These are phyloP conservation scores for Anolis apletophallus DNA, from an alignment of 2,797 vertebrate species.

Conservation along the genomic window DNA sequence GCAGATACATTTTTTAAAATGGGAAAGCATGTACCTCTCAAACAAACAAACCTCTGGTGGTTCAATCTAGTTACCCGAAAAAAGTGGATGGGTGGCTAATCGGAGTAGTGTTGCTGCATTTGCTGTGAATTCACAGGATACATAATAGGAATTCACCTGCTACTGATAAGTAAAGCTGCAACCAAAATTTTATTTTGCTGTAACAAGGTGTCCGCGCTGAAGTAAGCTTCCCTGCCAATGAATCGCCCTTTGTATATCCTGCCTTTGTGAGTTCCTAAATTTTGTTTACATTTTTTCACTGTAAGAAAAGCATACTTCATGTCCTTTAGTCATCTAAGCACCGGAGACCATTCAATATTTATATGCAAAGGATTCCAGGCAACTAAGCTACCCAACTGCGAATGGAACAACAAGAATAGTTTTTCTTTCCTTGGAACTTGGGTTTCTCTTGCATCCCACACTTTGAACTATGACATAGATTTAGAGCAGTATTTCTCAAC, in stretches of 20 bases:
- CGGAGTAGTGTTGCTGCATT: not conserved
- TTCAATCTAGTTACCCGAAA: not conserved
- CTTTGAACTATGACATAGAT: not conserved
- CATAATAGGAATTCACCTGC: not conserved
- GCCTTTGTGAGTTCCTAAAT: not conserved
- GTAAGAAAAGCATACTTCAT: not conserved
- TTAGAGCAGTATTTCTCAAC: too few species aligned
- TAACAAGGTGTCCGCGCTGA: not conserved
- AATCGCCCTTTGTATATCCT: not conserved
- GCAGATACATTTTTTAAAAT: not conserved
- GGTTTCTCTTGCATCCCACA: accelerated
- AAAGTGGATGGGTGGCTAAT: not conserved
- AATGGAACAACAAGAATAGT: not conserved
- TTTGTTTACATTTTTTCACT: slow-evolving; percentile 12
- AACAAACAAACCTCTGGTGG: not conserved
- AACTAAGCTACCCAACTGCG: slow-evolving; percentile 20
- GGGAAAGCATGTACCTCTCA: not conserved
- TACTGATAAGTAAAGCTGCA: not conserved
- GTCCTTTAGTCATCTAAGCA: not conserved
- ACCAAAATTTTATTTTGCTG: slow-evolving; percentile 4
- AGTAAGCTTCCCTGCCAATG: not conserved
- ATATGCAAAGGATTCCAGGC: not conserved
- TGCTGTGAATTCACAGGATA: not conserved
- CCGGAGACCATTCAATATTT: not conserved
- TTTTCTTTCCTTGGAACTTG: not conserved